Conservation (phyloP, 2,797 vertebrate species). For the Champsocephalus gunnari region DNA sequence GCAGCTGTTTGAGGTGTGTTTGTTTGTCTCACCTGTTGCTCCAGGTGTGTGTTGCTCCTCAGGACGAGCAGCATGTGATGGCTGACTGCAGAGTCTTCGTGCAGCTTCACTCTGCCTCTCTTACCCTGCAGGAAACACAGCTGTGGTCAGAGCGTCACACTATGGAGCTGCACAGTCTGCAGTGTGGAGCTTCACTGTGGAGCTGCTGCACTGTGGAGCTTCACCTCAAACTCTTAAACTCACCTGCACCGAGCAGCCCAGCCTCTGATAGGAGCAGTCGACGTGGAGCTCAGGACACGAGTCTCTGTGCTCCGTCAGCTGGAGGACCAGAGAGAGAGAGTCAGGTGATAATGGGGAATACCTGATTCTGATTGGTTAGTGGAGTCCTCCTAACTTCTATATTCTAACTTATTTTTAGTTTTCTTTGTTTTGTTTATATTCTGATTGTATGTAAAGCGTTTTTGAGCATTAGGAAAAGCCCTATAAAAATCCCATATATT, state of each 20-base stretch:
- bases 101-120: slow-evolving; percentile 84
- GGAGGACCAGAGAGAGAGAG: slow-evolving; percentile 1
- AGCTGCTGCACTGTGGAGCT: too few relatives aligned
- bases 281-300: slow-evolving; percentile 43
- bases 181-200: too few relatives aligned
- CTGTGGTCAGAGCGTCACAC: fast-evolving
- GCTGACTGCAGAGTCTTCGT: slow-evolving; percentile 85
- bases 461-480: too few relatives aligned
- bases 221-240: slow-evolving; percentile 10
- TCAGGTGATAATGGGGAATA: too few relatives aligned
- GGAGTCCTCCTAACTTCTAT: too few relatives aligned
- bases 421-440: too few relatives aligned
- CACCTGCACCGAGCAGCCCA: slow-evolving; percentile 62
- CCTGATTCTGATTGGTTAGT: too few relatives aligned
- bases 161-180: background rate
- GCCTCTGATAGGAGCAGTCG: slow-evolving; percentile 40
- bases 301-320: slow-evolving; percentile 51
- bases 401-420: too few relatives aligned
- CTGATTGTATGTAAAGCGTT: too few relatives aligned
- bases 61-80: slow-evolving; percentile 91
- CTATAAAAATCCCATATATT: too few relatives aligned
- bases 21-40: slow-evolving; percentile 77
- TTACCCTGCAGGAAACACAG: slow-evolving; percentile 74
- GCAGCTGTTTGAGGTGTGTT: background rate
- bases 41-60: slow-evolving; percentile 86